These are phyloP conservation scores for Reticulitermes speratus DNA, from an alignment of 1,140 invertebrate species.

Conservation along the genomic window DNA sequence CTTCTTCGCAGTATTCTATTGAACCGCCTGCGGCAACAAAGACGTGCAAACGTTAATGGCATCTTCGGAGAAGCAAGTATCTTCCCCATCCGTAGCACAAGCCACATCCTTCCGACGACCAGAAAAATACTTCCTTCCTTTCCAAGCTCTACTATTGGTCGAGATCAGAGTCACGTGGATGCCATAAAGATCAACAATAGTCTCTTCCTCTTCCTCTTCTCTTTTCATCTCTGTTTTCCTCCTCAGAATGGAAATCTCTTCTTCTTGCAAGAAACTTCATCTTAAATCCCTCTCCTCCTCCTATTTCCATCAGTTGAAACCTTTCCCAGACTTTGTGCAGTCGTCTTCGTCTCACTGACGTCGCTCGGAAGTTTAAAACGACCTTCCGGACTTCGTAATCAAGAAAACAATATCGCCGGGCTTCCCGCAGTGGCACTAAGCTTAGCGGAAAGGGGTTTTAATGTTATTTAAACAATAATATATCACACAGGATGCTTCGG, in stretches of 20 bases:
- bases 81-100: slow-evolving; percentile 23
- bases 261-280: slow-evolving; percentile 7
- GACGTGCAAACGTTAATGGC: neutral
- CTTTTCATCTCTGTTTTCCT: neutral
- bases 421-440: neutral
- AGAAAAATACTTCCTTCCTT: slow-evolving; percentile 27
- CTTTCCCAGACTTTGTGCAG: neutral
- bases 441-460: slow-evolving; percentile 21
- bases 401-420: slow-evolving; percentile 30
- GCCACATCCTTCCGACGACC: slow-evolving; percentile 27
- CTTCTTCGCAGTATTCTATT: neutral
- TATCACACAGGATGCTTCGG: slow-evolving; percentile 25
- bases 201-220: neutral
- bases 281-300: neutral
- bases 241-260: neutral
- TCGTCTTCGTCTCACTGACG: neutral
- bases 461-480: slow-evolving; percentile 34
- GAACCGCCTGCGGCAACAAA: neutral
- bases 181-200: slow-evolving; percentile 6
- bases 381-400: slow-evolving; percentile 19
- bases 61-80: neutral
- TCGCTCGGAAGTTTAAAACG: slow-evolving; percentile 12
- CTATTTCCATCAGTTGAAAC: neutral
- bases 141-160: neutral
- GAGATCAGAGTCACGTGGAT: neutral